A percentile compares a stretch with the other conserved stretches of the same genome.
Evolutionary conservation across 2,888 invertebrate genomes (phyloP).

Genomic region (Alviniconcha strummeri): DNA sequence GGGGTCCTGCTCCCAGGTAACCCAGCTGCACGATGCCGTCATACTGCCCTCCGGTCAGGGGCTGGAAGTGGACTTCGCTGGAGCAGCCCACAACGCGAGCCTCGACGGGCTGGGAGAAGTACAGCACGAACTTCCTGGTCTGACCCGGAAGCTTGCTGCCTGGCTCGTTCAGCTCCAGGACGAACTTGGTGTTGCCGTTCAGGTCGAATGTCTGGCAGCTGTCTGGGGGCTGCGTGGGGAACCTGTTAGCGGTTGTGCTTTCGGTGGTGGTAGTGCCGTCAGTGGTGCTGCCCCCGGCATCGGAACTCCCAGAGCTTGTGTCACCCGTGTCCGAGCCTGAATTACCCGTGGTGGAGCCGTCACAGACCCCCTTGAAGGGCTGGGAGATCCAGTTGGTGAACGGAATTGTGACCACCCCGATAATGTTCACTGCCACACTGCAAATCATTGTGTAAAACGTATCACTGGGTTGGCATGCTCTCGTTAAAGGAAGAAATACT

Average conservation of each 20-base stretch:
- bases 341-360: slow-evolving; percentile 31
- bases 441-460: not conserved
- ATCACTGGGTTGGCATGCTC: no score
- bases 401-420: slow-evolving; percentile 46
- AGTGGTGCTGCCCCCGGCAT: not conserved
- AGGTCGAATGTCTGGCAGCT: slow-evolving; percentile 27
- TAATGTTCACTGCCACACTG: slow-evolving; percentile 52
- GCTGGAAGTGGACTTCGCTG: slow-evolving; percentile 48
- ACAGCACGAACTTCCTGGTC: slow-evolving; percentile 57
- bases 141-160: slow-evolving; percentile 51
- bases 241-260: no score
- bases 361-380: slow-evolving; percentile 39
- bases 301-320: not conserved
- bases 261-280: slow-evolving; percentile 7
- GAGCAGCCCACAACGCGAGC: slow-evolving; percentile 44
- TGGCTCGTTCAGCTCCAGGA: slow-evolving; percentile 61
- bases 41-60: slow-evolving; percentile 50
- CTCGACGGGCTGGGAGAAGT: slow-evolving; percentile 52
- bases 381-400: slow-evolving; percentile 31
- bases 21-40: slow-evolving; percentile 57
- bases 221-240: slow-evolving; percentile 2
- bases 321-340: not conserved
- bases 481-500: no score
- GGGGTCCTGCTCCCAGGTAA: slow-evolving; percentile 53
- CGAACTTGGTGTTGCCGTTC: slow-evolving; percentile 50